Evolutionary conservation across 2,113 vertebrate genomes (phyloP), one percentile per base, ranked within the genome.

Genomic region (Candoia aspera): DNA sequence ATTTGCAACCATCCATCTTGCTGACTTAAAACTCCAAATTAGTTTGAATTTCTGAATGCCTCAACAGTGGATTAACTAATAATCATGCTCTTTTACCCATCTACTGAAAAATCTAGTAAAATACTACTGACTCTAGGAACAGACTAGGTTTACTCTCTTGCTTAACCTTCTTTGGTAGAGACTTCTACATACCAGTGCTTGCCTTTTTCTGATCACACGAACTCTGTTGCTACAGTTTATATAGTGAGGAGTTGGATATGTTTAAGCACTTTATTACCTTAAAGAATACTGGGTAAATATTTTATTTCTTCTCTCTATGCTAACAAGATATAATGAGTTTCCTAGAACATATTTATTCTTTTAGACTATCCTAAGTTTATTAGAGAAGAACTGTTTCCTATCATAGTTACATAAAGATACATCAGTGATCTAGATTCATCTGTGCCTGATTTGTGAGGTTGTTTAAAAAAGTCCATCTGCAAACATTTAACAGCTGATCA

Each of bases 261-360:
- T 94, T 94, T 87, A 86, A 93, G 93, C 23, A 89, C 87, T 93
- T 93, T 11, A 54, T 49, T 49, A 92, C 90, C 37, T 59, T 94
- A 89, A 93, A 94, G 93, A 95, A 37, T 60, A 93, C 93, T 94
- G 93, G 89, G 59, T 86, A 90, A 68, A 53, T 57, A 92, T 54
- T 49, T 49, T 49, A 49, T 49, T 49, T 49, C 49, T 49, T 8
- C 49, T 49, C 49, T 55, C 68, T 8, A 59, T 6, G 57, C 24
- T 60, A 59, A 46, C n/a, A 26, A 23, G 33, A 42, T 62, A 3
- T 86, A 24, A 64, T 83, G 29, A 8, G 37, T 91, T 94, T 91
- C 86, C 58, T 88, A 84, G 94, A 89, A 59, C 60, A 93, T 94
- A 92, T 90, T 90, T 93, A 0, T 23, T 0, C 0, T 37, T 83